Evolutionary conservation across 2,113 vertebrate species (phyloP).

Genomic region (Hippocampus mohnikei): DNA sequence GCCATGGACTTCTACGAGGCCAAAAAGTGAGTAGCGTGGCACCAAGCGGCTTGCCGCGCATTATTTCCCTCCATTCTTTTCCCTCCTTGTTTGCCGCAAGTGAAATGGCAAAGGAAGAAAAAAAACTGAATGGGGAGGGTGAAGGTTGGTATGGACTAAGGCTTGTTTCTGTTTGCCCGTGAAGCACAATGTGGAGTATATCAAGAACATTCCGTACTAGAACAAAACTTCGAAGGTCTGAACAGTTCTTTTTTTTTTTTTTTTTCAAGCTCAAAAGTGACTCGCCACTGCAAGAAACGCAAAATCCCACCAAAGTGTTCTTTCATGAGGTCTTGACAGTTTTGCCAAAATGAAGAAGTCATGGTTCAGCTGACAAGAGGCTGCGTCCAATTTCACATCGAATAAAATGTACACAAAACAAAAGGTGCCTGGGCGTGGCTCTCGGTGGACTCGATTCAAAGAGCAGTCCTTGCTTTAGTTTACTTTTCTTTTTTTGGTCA

Average conservation of each 20-base stretch:
- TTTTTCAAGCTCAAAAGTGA: too few species aligned
- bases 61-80: too few species aligned
- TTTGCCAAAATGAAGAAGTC: not conserved
- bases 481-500: not conserved
- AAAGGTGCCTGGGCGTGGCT: not conserved
- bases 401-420: not conserved
- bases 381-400: constrained; percentile 63
- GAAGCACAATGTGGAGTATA: constrained; percentile 6
- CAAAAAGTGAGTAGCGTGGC: constrained; percentile 80
- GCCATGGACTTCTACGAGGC: constrained; percentile 95
- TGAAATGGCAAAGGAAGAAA: not conserved
- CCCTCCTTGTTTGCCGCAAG: too few species aligned
- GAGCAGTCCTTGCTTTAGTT: not conserved
- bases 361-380: constrained; percentile 51
- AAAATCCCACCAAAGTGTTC: not conserved
- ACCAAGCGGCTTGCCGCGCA: not conserved
- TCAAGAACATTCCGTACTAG: constrained; percentile 23
- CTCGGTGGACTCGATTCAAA: not conserved
- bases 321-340: not conserved
- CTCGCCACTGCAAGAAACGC: too few species aligned
- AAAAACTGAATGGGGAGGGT: not conserved
- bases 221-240: not conserved
- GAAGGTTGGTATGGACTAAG: not conserved
- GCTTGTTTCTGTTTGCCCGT: not conserved
- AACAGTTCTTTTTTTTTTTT: not conserved